These are phyloP conservation scores for Eupithecia subfuscata DNA, from an alignment of 2,888 invertebrate species.

Conservation along the genomic window DNA sequence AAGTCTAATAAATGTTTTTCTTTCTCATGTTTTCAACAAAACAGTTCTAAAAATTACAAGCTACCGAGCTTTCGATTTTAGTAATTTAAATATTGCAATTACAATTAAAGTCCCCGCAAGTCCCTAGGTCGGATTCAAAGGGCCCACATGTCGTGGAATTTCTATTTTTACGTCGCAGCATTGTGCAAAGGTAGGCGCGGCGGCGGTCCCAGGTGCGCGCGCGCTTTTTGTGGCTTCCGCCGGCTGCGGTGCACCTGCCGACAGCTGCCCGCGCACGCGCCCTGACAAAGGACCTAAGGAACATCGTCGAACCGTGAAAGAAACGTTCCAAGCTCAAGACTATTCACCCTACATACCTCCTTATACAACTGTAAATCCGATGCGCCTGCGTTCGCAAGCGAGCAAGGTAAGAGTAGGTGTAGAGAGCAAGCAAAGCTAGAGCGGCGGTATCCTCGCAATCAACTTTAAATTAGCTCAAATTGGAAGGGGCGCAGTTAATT, in stretches of 20 bases:
- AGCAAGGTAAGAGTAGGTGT: background rate
- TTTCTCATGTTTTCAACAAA: too few species aligned
- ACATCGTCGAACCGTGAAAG: background rate
- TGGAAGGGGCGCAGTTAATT: background rate
- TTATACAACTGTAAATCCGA: background rate
- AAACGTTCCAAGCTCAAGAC: background rate
- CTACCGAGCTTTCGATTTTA: background rate
- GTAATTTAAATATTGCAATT: background rate
- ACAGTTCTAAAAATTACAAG: background rate
- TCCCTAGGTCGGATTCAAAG: slow-evolving; percentile 35
- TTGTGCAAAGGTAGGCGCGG: slow-evolving; percentile 71
- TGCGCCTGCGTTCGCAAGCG: background rate
- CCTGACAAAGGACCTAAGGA: slow-evolving; percentile 38
- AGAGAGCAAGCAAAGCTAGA: background rate
- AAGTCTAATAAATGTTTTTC: too few species aligned
- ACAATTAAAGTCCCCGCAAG: background rate
- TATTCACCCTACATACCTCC: background rate
- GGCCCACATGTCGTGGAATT: slow-evolving; percentile 66
- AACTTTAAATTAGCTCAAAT: background rate
- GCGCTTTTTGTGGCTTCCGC: slow-evolving; percentile 81
- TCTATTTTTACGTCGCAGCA: slow-evolving; percentile 58
- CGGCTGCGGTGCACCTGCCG: slow-evolving; percentile 61
- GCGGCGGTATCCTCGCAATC: background rate
- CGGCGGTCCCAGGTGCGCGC: slow-evolving; percentile 74
- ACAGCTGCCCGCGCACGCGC: slow-evolving; percentile 45